These are phyloP conservation scores for Poecile atricapillus DNA, from an alignment of 2,113 vertebrate genomes.

Conservation along the genomic window DNA sequence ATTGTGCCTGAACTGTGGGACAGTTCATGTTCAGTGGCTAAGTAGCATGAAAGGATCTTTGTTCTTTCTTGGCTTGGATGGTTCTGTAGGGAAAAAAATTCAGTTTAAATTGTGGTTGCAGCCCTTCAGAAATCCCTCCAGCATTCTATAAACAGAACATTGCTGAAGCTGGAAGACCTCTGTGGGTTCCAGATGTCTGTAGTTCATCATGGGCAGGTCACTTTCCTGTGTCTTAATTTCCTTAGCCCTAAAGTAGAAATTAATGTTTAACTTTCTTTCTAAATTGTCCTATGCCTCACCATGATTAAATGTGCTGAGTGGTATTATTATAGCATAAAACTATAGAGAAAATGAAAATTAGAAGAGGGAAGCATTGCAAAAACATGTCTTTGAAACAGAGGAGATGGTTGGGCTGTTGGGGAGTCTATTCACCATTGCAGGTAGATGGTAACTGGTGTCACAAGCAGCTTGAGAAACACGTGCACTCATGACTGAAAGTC, in stretches of 20 bases:
- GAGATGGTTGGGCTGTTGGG: not conserved
- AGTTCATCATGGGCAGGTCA: not conserved
- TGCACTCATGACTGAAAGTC: not conserved
- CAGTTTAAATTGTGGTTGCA: not conserved
- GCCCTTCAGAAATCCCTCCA: not conserved
- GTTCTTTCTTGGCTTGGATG: not conserved
- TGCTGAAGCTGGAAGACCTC: not conserved
- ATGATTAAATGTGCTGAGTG: not conserved
- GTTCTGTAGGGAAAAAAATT: not conserved
- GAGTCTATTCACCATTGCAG: not conserved
- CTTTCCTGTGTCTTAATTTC: not conserved
- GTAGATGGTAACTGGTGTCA: not conserved
- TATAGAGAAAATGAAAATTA: not conserved
- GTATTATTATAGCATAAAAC: not conserved
- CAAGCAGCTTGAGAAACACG: not conserved
- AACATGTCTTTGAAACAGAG: not conserved
- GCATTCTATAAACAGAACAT: not conserved
- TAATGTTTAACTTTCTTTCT: not conserved
- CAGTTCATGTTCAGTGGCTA: not conserved
- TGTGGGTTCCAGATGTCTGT: not conserved
- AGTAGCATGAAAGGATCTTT: not conserved
- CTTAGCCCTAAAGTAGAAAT: not conserved
- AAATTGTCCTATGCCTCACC: not conserved
- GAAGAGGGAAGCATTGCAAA: not conserved
- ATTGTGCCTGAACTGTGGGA: not conserved